These are phyloP conservation scores for Eumerus sabulonum DNA, from an alignment of 2,888 invertebrate species.

Conservation along the genomic window DNA sequence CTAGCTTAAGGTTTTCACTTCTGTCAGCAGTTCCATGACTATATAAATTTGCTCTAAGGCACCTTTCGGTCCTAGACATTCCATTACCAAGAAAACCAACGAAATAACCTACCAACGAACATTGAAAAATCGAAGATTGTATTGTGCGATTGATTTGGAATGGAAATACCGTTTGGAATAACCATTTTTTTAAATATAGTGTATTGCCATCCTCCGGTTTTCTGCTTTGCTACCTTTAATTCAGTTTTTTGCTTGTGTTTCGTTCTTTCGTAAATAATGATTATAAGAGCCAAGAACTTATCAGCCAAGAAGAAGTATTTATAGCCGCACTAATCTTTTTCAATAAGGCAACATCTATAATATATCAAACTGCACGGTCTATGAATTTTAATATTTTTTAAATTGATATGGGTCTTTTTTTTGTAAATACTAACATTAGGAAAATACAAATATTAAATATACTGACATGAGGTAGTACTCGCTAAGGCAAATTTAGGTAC, in stretches of 20 bases:
- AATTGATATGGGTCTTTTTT: conserved; percentile 42
- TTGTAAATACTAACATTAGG: conserved; percentile 1
- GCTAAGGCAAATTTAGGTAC: too few species aligned
- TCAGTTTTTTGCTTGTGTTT: background rate
- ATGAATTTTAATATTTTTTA: conserved; percentile 32
- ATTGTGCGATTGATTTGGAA: too few species aligned
- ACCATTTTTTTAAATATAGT: too few species aligned
- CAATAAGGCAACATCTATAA: conserved; percentile 59
- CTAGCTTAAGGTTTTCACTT: too few species aligned
- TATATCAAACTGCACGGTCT: conserved; percentile 51
- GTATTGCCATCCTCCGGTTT: background rate
- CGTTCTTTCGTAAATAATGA: conserved; percentile 9
- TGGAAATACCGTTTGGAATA: too few species aligned
- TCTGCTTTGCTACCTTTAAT: background rate
- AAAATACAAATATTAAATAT: background rate
- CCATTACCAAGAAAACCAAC: too few species aligned
- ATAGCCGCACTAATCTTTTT: conserved; percentile 46
- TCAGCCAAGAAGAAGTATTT: conserved; percentile 19
- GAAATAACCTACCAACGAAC: too few species aligned
- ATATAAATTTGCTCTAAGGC: too few species aligned
- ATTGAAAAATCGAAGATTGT: too few species aligned
- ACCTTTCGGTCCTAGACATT: too few species aligned
- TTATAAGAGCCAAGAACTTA: conserved; percentile 10
- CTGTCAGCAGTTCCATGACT: too few species aligned
- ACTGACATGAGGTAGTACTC: too few species aligned